Evolutionary conservation across 2,113 vertebrate species (phyloP).

Genomic region (Myotis davidii): DNA sequence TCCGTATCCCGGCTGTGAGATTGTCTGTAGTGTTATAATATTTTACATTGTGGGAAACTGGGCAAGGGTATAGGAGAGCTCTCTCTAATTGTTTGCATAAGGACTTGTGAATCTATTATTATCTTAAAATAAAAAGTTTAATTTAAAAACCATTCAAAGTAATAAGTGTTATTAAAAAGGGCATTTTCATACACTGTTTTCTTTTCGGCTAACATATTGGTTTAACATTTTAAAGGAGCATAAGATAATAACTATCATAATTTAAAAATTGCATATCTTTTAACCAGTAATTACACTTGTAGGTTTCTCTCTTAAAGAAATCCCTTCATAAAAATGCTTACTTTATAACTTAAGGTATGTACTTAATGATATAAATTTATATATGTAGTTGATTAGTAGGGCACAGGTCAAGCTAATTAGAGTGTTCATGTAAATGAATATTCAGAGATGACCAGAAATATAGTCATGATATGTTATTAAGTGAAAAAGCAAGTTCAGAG

Average conservation of each 20-base stretch:
- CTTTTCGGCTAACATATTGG: background rate
- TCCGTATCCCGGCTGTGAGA: background rate
- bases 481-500: background rate
- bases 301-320: constrained; percentile 14
- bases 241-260: background rate
- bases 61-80: background rate
- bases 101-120: background rate
- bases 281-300: background rate
- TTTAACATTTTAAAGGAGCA: background rate
- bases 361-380: background rate
- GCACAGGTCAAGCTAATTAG: background rate
- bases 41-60: background rate
- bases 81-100: background rate
- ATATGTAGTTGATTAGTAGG: background rate
- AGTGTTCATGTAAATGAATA: background rate
- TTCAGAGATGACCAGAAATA: background rate
- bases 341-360: background rate
- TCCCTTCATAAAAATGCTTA: constrained; percentile 7
- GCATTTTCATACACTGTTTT: background rate
- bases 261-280: constrained; percentile 25
- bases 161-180: background rate
- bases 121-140: background rate
- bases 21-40: background rate
- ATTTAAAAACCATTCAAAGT: background rate
- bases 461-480: background rate